Evolutionary conservation across 53 echinoderm and acorn worm genomes (phyloP), one percentile per base, ranked within the genome.

Genomic region (Paracentrotus lividus): DNA sequence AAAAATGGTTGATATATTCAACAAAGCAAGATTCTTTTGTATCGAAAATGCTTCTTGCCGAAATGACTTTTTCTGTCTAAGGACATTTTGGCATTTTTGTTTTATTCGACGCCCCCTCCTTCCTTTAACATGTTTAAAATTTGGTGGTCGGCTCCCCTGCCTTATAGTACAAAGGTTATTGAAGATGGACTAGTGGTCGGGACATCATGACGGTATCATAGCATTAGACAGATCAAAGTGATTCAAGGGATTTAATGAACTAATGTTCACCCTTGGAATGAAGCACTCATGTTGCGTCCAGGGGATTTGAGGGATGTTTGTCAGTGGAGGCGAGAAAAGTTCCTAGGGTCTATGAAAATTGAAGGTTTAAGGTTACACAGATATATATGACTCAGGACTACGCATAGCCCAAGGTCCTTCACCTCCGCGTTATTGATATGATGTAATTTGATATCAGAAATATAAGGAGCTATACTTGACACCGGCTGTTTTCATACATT

Each of bases 301-400:
- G 47, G 38, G 81, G 27, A 81, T 81, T 77, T 32, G 40, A 18
- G 72, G 38, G 72, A 26, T 24, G 5, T 26, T 32, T n/a, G 47
- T 27, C 26, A 10, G 47, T 49, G 24, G 47, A 81, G 2, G 36
- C 72, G 14, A 10, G 4, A 72, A 72, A 38, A 34, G 57, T 20
- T 45, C n/a, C n/a, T 40, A 81, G 15, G 40, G 47, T 81, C 49
- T 13, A n/a, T 81, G 5, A 49, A 81, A 81, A 81, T 12, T 47
- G n/a, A 26, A 47, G 26, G 81, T 81, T 81, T 81, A 81, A 81
- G 81, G 81, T 49, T 81, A 81, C 81, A 24, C 47, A 0, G 47
- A 81, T 18, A 81, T 45, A 81, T 81, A 81, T 81, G 81, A 81
- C 47, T 81, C 81, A 81, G 47, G 81, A 81, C 81, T 81, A 81